Percentiles rank a stretch among this genome's conserved stretches.
Evolutionary conservation across 2,888 invertebrate genomes (phyloP).

Genomic region (Salpingus planirostris): DNA sequence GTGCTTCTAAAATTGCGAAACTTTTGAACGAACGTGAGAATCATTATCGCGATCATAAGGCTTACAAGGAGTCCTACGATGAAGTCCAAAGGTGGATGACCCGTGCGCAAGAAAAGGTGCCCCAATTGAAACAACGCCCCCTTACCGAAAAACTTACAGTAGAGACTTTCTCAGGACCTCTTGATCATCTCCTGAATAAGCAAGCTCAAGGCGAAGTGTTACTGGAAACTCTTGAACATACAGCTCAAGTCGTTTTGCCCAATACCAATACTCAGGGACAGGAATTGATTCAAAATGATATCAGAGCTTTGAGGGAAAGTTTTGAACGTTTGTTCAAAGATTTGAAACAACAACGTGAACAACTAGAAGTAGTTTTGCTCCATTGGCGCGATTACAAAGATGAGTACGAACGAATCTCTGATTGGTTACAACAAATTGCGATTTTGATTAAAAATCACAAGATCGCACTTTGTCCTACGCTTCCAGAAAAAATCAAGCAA

Average conservation of each 20-base stretch:
- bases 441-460: slow-evolving; percentile 86
- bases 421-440: slow-evolving; percentile 89
- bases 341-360: slow-evolving; percentile 74
- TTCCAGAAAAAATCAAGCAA: slow-evolving; percentile 77
- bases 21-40: slow-evolving; percentile 70
- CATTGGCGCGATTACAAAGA: slow-evolving; percentile 90
- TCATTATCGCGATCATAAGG: slow-evolving; percentile 78
- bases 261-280: slow-evolving; percentile 76
- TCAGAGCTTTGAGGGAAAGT: slow-evolving; percentile 73
- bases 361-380: slow-evolving; percentile 68
- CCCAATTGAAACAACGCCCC: slow-evolving; percentile 74
- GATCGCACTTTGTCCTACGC: slow-evolving; percentile 66
- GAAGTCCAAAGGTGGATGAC: slow-evolving; percentile 83
- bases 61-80: slow-evolving; percentile 87
- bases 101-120: slow-evolving; percentile 81
- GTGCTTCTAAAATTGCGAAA: slow-evolving; percentile 62
- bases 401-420: slow-evolving; percentile 82
- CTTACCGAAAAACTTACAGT: slow-evolving; percentile 80
- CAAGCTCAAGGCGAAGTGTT: slow-evolving; percentile 84
- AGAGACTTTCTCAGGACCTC: slow-evolving; percentile 80
- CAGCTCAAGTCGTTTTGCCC: slow-evolving; percentile 77
- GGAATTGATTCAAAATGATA: slow-evolving; percentile 72
- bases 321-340: slow-evolving; percentile 80
- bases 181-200: slow-evolving; percentile 77
- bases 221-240: slow-evolving; percentile 78